Evolutionary conservation across 2,113 vertebrate species (phyloP).

Genomic region (Solea solea): DNA sequence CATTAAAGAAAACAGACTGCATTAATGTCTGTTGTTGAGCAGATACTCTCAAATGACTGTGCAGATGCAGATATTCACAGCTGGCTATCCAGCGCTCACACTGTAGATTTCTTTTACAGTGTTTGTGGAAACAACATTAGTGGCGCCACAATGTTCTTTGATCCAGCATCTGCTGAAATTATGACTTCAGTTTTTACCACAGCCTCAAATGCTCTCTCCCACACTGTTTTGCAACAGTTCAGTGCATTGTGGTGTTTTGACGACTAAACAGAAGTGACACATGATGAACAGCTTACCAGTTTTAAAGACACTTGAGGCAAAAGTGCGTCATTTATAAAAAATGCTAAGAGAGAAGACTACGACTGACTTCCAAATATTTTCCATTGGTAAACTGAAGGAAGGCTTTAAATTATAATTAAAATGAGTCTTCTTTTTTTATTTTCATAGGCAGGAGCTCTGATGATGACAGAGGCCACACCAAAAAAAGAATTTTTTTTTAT

Average conservation of each 20-base stretch:
- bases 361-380: conserved; percentile 32
- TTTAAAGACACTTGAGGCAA: conserved; percentile 52
- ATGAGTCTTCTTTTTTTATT: background rate
- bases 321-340: conserved; percentile 45
- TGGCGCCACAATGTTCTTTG: conserved; percentile 11
- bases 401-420: background rate
- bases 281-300: conserved; percentile 51
- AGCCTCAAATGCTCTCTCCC: conserved; percentile 13
- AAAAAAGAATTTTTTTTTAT: background rate
- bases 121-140: conserved; percentile 31
- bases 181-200: conserved; percentile 29
- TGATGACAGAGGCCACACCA: background rate
- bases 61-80: conserved; percentile 58
- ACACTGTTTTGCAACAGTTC: conserved; percentile 20
- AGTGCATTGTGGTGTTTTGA: conserved; percentile 35
- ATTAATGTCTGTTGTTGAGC: conserved; percentile 52
- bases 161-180: conserved; percentile 45
- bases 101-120: background rate
- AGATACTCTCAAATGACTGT: conserved; percentile 57
- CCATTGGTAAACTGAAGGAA: conserved; percentile 6
- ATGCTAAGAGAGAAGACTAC: conserved; percentile 21
- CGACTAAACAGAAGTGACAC: conserved; percentile 41
- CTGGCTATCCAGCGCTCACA: conserved; percentile 27
- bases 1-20: conserved; percentile 20
- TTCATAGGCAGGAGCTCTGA: background rate